Evolutionary conservation across 2,888 invertebrate species (phyloP).

Genomic region (Drosophila seclusa): DNA sequence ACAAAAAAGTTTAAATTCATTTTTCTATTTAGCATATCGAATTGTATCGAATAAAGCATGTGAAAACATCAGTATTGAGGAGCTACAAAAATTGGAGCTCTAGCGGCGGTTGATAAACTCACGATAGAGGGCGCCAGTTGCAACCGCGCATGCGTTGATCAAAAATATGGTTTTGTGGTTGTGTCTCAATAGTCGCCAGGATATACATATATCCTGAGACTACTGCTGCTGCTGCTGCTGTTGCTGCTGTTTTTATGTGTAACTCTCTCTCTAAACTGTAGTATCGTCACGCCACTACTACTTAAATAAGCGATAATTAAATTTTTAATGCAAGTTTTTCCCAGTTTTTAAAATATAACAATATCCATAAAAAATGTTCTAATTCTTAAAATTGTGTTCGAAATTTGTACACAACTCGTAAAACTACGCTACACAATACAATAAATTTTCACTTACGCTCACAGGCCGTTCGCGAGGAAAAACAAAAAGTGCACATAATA

Average conservation of each 20-base stretch:
- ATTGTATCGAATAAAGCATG: slow-evolving; percentile 63
- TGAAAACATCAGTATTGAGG: slow-evolving; percentile 60
- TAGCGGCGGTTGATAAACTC: slow-evolving; percentile 12
- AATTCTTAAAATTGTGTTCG: slow-evolving; percentile 9
- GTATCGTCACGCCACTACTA: slow-evolving; percentile 58
- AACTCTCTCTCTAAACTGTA: slow-evolving; percentile 57
- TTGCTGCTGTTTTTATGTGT: slow-evolving; percentile 57
- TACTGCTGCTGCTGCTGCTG: slow-evolving; percentile 28
- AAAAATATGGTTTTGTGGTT: slow-evolving; percentile 12
- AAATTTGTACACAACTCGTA: slow-evolving; percentile 6
- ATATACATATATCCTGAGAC: slow-evolving; percentile 46
- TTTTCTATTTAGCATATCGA: slow-evolving; percentile 48
- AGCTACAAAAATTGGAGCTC: slow-evolving; percentile 52
- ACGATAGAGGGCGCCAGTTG: slow-evolving; percentile 47
- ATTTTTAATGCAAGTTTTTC: slow-evolving; percentile 38
- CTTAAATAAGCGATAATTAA: slow-evolving; percentile 29
- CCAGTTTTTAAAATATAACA: slow-evolving; percentile 28
- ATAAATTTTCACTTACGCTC: slow-evolving; percentile 12
- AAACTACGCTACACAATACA: slow-evolving; percentile 6
- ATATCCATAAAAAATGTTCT: slow-evolving; percentile 11
- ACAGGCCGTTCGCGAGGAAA: slow-evolving; percentile 8
- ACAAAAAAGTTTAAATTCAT: background rate
- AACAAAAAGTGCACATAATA: slow-evolving; percentile 38
- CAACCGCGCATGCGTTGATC: slow-evolving; percentile 39
- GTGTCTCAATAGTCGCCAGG: slow-evolving; percentile 27